phyloP scores from a whole-genome alignment of 2,797 vertebrate genomes.

The Neopelma chrysocephalum region DNA sequence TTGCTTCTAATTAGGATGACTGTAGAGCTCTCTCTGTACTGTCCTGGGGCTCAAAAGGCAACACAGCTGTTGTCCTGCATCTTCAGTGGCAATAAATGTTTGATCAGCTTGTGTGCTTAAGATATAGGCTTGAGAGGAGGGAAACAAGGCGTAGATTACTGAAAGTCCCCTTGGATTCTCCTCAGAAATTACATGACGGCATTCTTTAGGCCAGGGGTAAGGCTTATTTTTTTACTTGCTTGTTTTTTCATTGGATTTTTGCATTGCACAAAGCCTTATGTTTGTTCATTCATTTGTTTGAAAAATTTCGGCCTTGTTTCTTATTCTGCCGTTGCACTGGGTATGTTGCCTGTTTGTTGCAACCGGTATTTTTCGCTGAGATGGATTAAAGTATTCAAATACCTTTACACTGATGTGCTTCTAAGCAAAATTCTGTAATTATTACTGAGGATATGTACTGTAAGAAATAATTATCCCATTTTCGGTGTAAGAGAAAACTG shows the following conservation, averaged over 20 bases:
- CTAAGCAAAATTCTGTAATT: not conserved
- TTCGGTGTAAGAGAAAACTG: not conserved
- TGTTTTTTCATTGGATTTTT: not conserved
- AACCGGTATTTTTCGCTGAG: not conserved
- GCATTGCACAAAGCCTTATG: fast-evolving
- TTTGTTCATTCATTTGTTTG: not conserved
- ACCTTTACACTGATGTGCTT: not conserved
- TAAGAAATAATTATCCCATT: not conserved
- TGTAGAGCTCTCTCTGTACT: not conserved
- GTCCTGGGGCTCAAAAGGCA: not conserved
- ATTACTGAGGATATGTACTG: not conserved
- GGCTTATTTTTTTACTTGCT: not conserved
- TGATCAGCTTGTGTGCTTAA: not conserved
- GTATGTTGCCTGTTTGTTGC: not conserved
- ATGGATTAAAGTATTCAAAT: not conserved
- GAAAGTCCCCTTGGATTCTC: not conserved
- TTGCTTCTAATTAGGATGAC: constrained; percentile 4
- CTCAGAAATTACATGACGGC: not conserved
- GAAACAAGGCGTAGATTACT: not conserved
- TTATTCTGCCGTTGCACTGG: not conserved
- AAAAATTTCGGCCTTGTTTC: not conserved
- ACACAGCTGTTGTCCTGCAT: not conserved
- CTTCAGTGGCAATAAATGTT: not conserved
- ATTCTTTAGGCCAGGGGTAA: not conserved
- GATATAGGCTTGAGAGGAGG: not conserved